A percentile compares a stretch with the other conserved stretches of the same genome.
Evolutionary conservation across 2,113 vertebrate species (phyloP).

Genomic region (Psilopsiagon aymara): DNA sequence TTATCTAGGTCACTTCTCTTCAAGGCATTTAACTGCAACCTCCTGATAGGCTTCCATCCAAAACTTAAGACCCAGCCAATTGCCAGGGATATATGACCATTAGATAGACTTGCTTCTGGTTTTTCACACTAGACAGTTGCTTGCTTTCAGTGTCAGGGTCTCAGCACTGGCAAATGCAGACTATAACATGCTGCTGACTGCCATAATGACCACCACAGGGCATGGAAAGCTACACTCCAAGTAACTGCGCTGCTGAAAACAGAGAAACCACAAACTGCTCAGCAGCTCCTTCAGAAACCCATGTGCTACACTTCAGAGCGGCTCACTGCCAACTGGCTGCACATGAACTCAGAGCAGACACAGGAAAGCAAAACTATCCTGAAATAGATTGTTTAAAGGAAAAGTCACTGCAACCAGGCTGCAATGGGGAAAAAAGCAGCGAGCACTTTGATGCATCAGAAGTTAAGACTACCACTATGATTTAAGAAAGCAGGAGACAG

Average conservation of each 20-base stretch:
- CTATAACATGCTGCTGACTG: not conserved
- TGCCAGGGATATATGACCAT: not conserved
- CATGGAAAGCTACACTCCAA: not conserved
- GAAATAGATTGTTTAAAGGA: not conserved
- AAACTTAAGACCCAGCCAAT: not conserved
- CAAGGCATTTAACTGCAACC: not conserved
- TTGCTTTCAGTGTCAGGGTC: not conserved
- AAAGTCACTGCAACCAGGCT: not conserved
- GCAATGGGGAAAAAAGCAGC: not conserved
- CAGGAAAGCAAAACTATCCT: not conserved
- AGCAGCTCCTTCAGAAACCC: not conserved
- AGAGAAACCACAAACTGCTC: not conserved
- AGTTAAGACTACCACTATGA: not conserved
- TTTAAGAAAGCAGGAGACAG: constrained; percentile 5
- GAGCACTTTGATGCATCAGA: not conserved
- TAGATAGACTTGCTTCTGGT: not conserved
- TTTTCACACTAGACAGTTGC: not conserved
- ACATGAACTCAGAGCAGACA: not conserved
- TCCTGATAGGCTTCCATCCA: not conserved
- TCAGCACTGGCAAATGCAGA: not conserved
- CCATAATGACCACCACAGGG: not conserved
- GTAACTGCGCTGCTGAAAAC: not conserved
- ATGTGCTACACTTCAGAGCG: not conserved
- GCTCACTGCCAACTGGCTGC: constrained; percentile 39
- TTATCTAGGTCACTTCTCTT: constrained; percentile 9